phyloP scores from a whole-genome alignment of 2,113 vertebrate species.

The Syrmaticus mikado region DNA sequence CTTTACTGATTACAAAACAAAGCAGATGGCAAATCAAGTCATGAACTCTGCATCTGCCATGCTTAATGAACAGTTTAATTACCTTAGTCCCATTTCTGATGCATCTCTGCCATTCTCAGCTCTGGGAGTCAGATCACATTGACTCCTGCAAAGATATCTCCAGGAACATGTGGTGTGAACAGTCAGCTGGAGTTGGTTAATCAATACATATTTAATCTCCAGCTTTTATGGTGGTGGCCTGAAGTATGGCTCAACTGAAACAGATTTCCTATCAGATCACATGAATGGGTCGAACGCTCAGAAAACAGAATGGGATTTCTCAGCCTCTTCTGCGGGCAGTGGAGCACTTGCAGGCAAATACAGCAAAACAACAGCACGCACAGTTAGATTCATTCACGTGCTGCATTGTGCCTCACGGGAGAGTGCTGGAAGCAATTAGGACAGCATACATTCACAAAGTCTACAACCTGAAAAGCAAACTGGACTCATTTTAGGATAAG shows the following conservation, averaged over 20 bases:
- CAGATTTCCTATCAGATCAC: not conserved
- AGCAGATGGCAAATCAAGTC: slow-evolving; percentile 29
- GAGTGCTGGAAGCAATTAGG: slow-evolving; percentile 7
- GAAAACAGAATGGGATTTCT: slow-evolving; percentile 38
- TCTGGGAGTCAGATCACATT: slow-evolving; percentile 16
- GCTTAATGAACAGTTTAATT: slow-evolving; percentile 65
- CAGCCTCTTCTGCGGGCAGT: not conserved
- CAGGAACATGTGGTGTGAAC: slow-evolving; percentile 38
- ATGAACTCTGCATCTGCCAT: slow-evolving; percentile 33
- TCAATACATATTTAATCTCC: slow-evolving; percentile 62
- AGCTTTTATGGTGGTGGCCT: slow-evolving; percentile 25
- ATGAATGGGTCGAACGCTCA: not conserved
- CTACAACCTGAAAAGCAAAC: not conserved
- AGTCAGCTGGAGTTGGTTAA: slow-evolving; percentile 54
- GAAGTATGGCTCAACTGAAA: slow-evolving; percentile 9
- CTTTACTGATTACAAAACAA: slow-evolving; percentile 33
- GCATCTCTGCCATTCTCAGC: slow-evolving; percentile 3
- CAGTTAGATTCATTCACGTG: not conserved
- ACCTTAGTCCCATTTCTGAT: slow-evolving; percentile 25
- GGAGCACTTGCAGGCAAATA: not conserved
- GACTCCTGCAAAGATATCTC: slow-evolving; percentile 6
- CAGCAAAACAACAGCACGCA: not conserved
- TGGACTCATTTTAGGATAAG: not conserved
- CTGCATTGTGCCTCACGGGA: not conserved
- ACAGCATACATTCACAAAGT: not conserved